Conservation (phyloP, 2,797 vertebrate genomes). For the Trematomus bernacchii region DNA sequence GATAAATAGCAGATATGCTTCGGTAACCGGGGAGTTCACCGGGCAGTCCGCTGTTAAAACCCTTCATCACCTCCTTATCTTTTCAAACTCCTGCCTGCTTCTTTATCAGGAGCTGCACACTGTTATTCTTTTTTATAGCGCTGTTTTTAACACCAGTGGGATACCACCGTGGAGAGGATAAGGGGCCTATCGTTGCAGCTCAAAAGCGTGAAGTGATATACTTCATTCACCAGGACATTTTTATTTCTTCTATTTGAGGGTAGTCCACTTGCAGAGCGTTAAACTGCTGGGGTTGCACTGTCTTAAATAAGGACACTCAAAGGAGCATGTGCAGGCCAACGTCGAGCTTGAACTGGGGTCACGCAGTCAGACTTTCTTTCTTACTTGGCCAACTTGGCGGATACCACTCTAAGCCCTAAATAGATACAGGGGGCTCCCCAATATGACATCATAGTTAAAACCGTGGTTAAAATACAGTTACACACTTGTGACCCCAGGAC, state of each 20-base stretch:
- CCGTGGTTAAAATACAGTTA: slow-evolving; percentile 38
- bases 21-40: slow-evolving; percentile 21
- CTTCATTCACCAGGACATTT: background rate
- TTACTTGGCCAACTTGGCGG: slow-evolving; percentile 5
- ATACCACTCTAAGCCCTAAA: slow-evolving; percentile 3
- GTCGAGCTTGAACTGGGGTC: slow-evolving; percentile 33
- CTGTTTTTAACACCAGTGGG: slow-evolving; percentile 5
- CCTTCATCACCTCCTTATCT: slow-evolving; percentile 34
- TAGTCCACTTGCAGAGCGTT: background rate
- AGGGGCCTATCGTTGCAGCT: background rate
- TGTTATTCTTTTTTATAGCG: slow-evolving; percentile 4
- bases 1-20: slow-evolving; percentile 18
- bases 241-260: slow-evolving; percentile 18
- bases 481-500: slow-evolving; percentile 8
- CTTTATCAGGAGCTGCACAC: slow-evolving; percentile 39
- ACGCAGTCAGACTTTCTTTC: background rate
- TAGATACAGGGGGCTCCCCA: slow-evolving; percentile 21
- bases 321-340: slow-evolving; percentile 21
- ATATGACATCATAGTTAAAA: slow-evolving; percentile 53
- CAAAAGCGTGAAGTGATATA: background rate
- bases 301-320: background rate
- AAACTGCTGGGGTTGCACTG: background rate
- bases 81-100: slow-evolving; percentile 9
- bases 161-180: background rate
- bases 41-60: slow-evolving; percentile 24